phyloP scores from a whole-genome alignment of 1,140 invertebrate genomes.

The Megalopta genalis region DNA sequence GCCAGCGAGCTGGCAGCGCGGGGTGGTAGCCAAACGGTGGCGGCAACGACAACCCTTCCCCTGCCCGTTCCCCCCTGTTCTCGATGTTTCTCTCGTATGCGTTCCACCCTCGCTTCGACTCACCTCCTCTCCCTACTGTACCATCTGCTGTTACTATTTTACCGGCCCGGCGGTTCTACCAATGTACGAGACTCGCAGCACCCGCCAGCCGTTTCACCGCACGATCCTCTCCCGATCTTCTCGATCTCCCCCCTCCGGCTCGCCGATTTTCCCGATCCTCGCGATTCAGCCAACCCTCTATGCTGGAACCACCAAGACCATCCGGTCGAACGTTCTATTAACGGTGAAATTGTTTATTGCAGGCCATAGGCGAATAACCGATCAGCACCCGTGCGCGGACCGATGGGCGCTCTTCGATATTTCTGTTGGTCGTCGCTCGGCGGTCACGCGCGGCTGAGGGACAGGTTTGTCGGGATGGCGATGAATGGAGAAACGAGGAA shows the following conservation, averaged over 20 bases:
- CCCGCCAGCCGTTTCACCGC: slow-evolving; percentile 49
- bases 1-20: slow-evolving; percentile 13
- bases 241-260: no score
- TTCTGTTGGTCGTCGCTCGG: neutral
- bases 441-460: no score
- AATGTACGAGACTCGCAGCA: slow-evolving; percentile 72
- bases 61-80: slow-evolving; percentile 23
- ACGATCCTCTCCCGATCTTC: slow-evolving; percentile 8
- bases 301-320: slow-evolving; percentile 6
- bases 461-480: neutral
- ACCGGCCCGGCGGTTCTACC: slow-evolving; percentile 72
- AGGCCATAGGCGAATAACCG: slow-evolving; percentile 67
- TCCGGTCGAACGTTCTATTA: slow-evolving; percentile 70
- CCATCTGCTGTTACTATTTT: slow-evolving; percentile 81
- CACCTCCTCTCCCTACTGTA: slow-evolving; percentile 65
- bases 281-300: slow-evolving; percentile 5
- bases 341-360: slow-evolving; percentile 77
- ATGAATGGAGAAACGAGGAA: no score
- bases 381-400: slow-evolving; percentile 47
- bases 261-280: slow-evolving; percentile 19
- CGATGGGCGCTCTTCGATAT: neutral
- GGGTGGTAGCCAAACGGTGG: neutral
- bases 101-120: slow-evolving; percentile 45
- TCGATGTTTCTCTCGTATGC: slow-evolving; percentile 46
- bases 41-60: slow-evolving; percentile 59